Evolutionary conservation across 2,797 vertebrate genomes (phyloP).

Genomic region (Perdix hodgsoniae): DNA sequence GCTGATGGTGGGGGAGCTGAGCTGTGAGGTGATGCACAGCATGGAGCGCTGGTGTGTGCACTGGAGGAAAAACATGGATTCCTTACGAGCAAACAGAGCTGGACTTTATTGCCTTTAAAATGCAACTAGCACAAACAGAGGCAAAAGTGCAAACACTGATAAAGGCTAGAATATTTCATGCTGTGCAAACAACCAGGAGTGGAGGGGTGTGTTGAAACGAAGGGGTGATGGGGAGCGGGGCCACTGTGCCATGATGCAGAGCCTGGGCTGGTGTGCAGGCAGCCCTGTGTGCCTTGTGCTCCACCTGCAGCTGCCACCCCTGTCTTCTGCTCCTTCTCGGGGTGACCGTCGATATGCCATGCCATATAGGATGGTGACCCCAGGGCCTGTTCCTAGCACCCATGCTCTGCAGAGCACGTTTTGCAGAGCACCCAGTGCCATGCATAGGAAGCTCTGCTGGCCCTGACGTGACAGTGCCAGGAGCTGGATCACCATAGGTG

Average conservation of each 20-base stretch:
- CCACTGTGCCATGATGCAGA: not conserved
- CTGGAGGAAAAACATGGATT: not conserved
- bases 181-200: slow-evolving; percentile 53
- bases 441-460: not conserved
- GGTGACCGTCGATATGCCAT: not conserved
- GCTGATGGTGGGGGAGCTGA: not conserved
- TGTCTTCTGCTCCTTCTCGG: not conserved
- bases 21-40: accelerated
- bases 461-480: not conserved
- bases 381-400: not conserved
- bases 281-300: not conserved
- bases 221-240: not conserved
- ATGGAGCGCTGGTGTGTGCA: not conserved
- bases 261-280: not conserved
- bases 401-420: accelerated
- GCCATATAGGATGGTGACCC: not conserved
- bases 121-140: slow-evolving; percentile 67
- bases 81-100: slow-evolving; percentile 42
- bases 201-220: slow-evolving; percentile 54
- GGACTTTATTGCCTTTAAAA: slow-evolving; percentile 63
- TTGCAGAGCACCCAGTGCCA: accelerated
- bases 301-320: not conserved
- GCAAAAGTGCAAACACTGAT: slow-evolving; percentile 73
- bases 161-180: slow-evolving; percentile 45
- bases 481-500: not conserved